Base-by-base conservation (phyloP, 2,888 invertebrate genomes). In the Chrysolina oricalcia region DNA sequence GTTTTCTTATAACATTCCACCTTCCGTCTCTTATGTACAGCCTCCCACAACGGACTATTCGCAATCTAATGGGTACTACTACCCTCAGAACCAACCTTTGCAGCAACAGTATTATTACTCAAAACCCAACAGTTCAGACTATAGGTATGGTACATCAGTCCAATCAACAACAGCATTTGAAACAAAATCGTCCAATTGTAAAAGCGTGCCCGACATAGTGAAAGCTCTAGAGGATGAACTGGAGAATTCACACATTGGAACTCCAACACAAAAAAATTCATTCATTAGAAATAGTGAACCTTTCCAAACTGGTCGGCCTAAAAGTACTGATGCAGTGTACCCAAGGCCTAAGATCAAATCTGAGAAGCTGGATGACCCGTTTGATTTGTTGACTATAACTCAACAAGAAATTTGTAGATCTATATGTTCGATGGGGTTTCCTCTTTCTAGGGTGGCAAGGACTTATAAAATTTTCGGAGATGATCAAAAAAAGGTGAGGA, bases 391-490 rank as follows among this genome's bases (percentile, higher is more conserved):
- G 81, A 89, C 91, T 40, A 86, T 89, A 13, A 90, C 91, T 69
- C 89, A 92, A 72, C 94, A 94, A 87, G 91, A 90, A 50, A 90
- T 96, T 85, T 95, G 94, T 70, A 91, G 92, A 84, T 93, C 93
- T 80, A 93, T 97, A 74, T 93, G 93, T 84, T 92, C 93, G 76
- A 98, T 98, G 97, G 98, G 98, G 0, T 98, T 98, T 86, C 94
- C 96, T 0, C 87, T 95, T 69, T 92, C 94, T 74, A 92, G 96
- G 87, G 96, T 96, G 19, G 93, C 95, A 6, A 92, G 96, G 83
- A 94, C 95, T n/a, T 94, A 94, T 81, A 92, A 93, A 81, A 90
- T 93, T 67, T 90, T 96, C 79, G 96, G 97, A 74, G 91, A 91
- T 86, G 94, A 96, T 90, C 95, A 97, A 89, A 97, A 96, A 89